Percentiles rank a stretch among this genome's conserved stretches.
phyloP scores from a whole-genome alignment of 2,888 invertebrate species.

The Sacculina carcini region DNA sequence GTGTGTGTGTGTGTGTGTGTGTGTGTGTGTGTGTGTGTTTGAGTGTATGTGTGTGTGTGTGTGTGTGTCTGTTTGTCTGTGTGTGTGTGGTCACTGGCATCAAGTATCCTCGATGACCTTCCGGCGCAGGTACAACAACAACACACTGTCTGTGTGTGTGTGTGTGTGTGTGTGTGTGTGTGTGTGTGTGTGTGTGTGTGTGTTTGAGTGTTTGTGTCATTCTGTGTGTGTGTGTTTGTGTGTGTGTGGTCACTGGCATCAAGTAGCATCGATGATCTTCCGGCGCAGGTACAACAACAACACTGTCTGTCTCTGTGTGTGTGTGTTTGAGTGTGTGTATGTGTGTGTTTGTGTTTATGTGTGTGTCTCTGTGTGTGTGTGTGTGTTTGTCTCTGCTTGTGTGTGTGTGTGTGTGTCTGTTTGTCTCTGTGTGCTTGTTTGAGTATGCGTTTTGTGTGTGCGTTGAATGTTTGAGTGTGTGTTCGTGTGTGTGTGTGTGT shows the following conservation, averaged over 20 bases:
- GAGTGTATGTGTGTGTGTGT: no score
- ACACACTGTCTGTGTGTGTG: not conserved
- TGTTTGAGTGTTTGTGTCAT: not conserved
- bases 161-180: not conserved
- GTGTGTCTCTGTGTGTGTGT: no score
- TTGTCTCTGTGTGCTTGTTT: no score
- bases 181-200: not conserved
- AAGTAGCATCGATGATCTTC: constrained; percentile 50
- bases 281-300: constrained; percentile 34
- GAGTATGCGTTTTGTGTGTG: no score
- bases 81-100: constrained; percentile 35
- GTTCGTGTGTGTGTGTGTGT: no score
- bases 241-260: constrained; percentile 36
- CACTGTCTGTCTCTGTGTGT: not conserved
- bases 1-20: not conserved
- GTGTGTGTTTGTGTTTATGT: not conserved
- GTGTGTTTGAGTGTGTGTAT: not conserved
- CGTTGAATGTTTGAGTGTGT: no score
- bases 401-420: constrained; percentile 20
- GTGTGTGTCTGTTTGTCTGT: no score
- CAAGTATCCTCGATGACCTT: constrained; percentile 52
- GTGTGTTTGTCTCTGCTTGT: no score
- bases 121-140: constrained; percentile 35
- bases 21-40: not conserved
- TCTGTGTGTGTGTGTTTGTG: constrained; percentile 5